Percentiles rank a stretch among this genome's conserved stretches.
Conservation (phyloP, 2,888 invertebrate species). For the Diarsia dahlii region DNA sequence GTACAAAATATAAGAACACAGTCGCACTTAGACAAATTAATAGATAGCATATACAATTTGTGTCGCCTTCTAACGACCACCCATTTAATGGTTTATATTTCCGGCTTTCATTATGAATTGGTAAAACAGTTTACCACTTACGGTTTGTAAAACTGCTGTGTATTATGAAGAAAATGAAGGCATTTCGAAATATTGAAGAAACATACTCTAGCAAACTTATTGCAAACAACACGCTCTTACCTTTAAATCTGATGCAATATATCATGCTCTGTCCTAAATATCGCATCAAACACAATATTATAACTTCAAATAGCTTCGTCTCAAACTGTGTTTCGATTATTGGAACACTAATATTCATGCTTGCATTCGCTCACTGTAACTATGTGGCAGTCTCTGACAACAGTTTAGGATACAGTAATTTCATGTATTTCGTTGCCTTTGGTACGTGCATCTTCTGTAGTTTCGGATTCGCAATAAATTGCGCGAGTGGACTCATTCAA, state of each 20-base stretch:
- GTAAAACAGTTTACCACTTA: too few relatives aligned
- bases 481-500: neutral
- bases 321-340: slow-evolving; percentile 29
- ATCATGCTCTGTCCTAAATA: slow-evolving; percentile 43
- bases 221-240: slow-evolving; percentile 8
- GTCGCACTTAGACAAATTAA: too few relatives aligned
- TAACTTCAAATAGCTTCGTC: slow-evolving; percentile 19
- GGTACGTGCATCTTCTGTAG: neutral
- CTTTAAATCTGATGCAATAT: slow-evolving; percentile 49
- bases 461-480: slow-evolving; percentile 5
- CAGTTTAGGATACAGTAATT: neutral
- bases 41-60: too few relatives aligned
- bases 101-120: too few relatives aligned
- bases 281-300: slow-evolving; percentile 25
- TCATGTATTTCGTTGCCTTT: neutral
- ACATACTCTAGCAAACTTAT: neutral
- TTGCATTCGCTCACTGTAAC: neutral
- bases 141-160: too few relatives aligned
- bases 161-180: neutral
- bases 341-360: slow-evolving; percentile 2
- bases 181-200: neutral
- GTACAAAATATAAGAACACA: too few relatives aligned
- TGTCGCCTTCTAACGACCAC: too few relatives aligned
- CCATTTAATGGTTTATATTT: too few relatives aligned
- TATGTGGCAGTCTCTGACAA: neutral